phyloP scores from a whole-genome alignment of 2,888 invertebrate genomes.

The Anodontia alba region DNA sequence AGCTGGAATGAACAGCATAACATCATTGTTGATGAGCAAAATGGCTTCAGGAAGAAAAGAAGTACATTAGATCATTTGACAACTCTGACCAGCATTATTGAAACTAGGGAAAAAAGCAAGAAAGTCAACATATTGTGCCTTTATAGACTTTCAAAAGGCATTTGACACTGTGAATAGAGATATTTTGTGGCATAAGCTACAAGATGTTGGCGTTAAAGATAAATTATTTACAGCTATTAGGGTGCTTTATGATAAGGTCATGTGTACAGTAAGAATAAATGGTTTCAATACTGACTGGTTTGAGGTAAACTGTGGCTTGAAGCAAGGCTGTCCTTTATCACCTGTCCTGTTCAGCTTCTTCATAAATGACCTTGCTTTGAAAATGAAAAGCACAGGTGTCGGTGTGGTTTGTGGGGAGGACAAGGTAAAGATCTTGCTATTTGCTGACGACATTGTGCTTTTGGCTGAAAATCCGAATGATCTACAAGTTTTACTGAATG shows the following conservation, averaged over 20 bases:
- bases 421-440: not conserved
- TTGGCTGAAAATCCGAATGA: too few species aligned
- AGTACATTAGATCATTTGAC: constrained; percentile 32
- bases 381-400: not conserved
- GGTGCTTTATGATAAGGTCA: not conserved
- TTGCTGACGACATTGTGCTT: too few species aligned
- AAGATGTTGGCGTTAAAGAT: not conserved
- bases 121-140: not conserved
- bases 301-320: not conserved
- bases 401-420: not conserved
- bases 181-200: constrained; percentile 5
- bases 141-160: too few species aligned
- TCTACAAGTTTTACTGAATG: too few species aligned
- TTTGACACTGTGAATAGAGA: too few species aligned
- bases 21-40: constrained; percentile 26
- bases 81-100: constrained; percentile 21
- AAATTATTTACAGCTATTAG: not conserved
- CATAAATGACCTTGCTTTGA: not conserved
- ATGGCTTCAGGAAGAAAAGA: constrained; percentile 35
- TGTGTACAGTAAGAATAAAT: not conserved
- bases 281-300: constrained; percentile 9
- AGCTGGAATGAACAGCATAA: constrained; percentile 22
- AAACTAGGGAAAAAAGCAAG: not conserved
- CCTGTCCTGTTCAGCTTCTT: not conserved
- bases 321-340: constrained; percentile 11